Conservation (phyloP, 2,888 invertebrate species). For the Chloroclystis v-ata region DNA sequence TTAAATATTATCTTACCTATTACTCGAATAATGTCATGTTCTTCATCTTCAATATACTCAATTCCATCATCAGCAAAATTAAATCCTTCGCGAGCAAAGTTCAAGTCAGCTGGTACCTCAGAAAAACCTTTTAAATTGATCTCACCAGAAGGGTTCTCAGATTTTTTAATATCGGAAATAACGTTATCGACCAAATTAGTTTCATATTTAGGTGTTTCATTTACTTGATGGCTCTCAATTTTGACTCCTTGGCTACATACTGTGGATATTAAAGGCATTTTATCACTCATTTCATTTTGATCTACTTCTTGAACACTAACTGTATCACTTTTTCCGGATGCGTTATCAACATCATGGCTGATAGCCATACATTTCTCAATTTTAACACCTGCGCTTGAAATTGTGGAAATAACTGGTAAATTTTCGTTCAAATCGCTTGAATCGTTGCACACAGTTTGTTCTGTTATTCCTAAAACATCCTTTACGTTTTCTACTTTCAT, state of each 20-base stretch:
- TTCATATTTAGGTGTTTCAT: neutral
- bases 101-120: conserved; percentile 28
- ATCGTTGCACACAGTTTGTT: neutral
- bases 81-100: conserved; percentile 45
- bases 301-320: neutral
- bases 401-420: conserved; percentile 17
- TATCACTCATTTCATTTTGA: neutral
- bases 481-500: conserved; percentile 14
- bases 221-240: conserved; percentile 5
- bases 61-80: conserved; percentile 47
- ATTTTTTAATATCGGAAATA: neutral
- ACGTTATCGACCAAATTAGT: neutral
- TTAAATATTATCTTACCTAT: no score
- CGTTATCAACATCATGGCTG: neutral
- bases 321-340: neutral
- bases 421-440: neutral
- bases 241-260: conserved; percentile 15
- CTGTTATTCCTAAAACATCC: neutral
- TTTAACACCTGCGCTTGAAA: conserved; percentile 7
- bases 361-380: conserved; percentile 8
- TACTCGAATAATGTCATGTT: conserved; percentile 16
- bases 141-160: no score
- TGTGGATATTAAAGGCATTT: conserved; percentile 10
- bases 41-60: conserved; percentile 20
- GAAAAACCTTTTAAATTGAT: neutral